A percentile compares a stretch with the other conserved stretches of the same genome.
These are phyloP conservation scores for Euzophera pinguis DNA, from an alignment of 2,888 invertebrate species.

Conservation along the genomic window DNA sequence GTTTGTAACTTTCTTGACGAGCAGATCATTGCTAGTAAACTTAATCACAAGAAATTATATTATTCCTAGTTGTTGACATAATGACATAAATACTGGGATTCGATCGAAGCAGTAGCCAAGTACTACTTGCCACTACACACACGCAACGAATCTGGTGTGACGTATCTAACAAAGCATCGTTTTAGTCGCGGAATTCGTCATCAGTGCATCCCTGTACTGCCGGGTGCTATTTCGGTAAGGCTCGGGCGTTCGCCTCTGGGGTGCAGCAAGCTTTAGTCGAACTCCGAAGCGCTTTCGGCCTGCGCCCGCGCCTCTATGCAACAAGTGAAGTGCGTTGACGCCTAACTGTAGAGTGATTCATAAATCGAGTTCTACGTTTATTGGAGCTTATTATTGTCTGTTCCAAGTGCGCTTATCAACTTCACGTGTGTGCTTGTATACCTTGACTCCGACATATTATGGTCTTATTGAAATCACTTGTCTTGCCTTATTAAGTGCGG, in stretches of 20 bases:
- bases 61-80: background rate
- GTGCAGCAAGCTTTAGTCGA: constrained; percentile 52
- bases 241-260: constrained; percentile 66
- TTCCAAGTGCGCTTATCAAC: constrained; percentile 58
- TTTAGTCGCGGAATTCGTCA: constrained; percentile 57
- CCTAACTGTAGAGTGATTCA: constrained; percentile 75
- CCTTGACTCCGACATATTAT: constrained; percentile 67
- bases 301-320: constrained; percentile 60
- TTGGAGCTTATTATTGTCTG: constrained; percentile 40
- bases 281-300: constrained; percentile 57
- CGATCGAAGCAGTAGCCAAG: background rate
- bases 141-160: constrained; percentile 34
- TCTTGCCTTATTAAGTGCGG: constrained; percentile 68
- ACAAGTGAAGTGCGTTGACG: constrained; percentile 75
- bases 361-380: constrained; percentile 51
- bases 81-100: background rate
- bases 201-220: constrained; percentile 68
- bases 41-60: background rate
- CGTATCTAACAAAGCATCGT: constrained; percentile 51
- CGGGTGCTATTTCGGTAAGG: constrained; percentile 74
- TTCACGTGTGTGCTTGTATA: constrained; percentile 51
- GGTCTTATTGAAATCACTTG: constrained; percentile 60
- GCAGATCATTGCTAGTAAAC: constrained; percentile 27
- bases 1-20: constrained; percentile 34
- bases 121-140: too few species aligned